phyloP scores from a whole-genome alignment of 2,113 vertebrate genomes.

The Rhinolophus sinicus region DNA sequence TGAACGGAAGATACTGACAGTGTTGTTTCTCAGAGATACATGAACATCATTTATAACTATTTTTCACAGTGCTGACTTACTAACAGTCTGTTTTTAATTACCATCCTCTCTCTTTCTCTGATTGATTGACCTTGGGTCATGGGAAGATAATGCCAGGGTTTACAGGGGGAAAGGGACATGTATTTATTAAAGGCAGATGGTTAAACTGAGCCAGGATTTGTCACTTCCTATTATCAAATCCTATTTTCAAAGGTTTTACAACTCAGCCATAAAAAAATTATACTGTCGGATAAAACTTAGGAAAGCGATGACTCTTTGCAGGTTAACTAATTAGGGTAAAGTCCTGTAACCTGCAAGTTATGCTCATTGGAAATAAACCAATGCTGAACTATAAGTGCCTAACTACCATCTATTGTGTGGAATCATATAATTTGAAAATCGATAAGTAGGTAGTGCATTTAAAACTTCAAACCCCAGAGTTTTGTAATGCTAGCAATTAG shows the following conservation, averaged over 20 bases:
- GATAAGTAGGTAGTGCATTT: neutral
- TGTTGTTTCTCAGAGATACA: constrained; percentile 86
- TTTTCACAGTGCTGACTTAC: constrained; percentile 82
- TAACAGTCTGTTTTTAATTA: constrained; percentile 54
- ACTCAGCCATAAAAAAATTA: constrained; percentile 31
- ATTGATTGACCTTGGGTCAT: constrained; percentile 85
- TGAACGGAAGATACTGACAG: constrained; percentile 87
- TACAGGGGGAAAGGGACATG: constrained; percentile 70
- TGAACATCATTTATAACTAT: constrained; percentile 89
- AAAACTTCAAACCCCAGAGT: neutral
- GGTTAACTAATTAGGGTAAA: constrained; percentile 15
- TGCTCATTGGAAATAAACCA: constrained; percentile 34
- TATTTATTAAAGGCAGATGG: constrained; percentile 49
- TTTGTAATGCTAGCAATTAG: neutral
- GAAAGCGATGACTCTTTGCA: constrained; percentile 44
- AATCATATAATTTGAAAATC: constrained; percentile 50
- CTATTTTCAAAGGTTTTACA: constrained; percentile 47
- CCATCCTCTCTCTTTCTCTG: neutral
- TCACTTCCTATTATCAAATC: constrained; percentile 36
- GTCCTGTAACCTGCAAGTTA: neutral
- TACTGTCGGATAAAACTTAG: constrained; percentile 43
- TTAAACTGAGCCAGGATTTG: neutral
- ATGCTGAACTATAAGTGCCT: neutral
- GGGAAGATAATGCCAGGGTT: constrained; percentile 88
- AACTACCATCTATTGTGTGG: constrained; percentile 9